Percentiles rank a stretch among this genome's conserved stretches.
These are phyloP conservation scores for Plebejus argus DNA, from an alignment of 2,888 invertebrate species.

Conservation along the genomic window DNA sequence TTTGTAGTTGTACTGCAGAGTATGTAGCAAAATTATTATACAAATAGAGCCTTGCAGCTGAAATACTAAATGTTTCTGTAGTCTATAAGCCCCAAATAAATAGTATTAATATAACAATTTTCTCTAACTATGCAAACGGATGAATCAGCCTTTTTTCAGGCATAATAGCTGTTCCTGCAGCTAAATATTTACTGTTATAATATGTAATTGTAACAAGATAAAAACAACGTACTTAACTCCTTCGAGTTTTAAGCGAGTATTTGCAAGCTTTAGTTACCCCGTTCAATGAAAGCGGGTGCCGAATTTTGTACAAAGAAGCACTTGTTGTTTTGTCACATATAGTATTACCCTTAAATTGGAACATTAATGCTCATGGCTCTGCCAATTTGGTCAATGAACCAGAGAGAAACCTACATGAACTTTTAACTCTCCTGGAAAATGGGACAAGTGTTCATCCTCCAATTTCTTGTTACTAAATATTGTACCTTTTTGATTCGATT, in stretches of 20 bases:
- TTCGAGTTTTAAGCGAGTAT: neutral
- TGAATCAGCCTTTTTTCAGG: neutral
- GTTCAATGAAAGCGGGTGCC: slow-evolving; percentile 9
- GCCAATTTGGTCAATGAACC: slow-evolving; percentile 31
- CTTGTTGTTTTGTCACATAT: slow-evolving; percentile 22
- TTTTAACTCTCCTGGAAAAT: slow-evolving; percentile 5
- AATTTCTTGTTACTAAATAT: neutral
- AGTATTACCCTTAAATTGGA: slow-evolving; percentile 20
- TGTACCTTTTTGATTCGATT: neutral
- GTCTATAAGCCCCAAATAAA: neutral
- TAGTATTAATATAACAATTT: neutral
- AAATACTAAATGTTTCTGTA: neutral
- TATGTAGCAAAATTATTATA: too few species aligned
- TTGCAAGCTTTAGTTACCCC: neutral
- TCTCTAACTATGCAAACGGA: neutral
- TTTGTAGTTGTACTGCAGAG: neutral
- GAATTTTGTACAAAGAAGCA: slow-evolving; percentile 25
- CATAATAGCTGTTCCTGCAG: neutral
- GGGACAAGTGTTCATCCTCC: neutral
- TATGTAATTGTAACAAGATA: neutral
- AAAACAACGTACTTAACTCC: neutral
- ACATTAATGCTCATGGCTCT: slow-evolving; percentile 24
- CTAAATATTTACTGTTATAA: neutral
- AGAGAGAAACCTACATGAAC: slow-evolving; percentile 18
- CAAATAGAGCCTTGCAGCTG: too few species aligned